These are phyloP conservation scores for Dasypus novemcinctus DNA, from an alignment of 2,113 vertebrate species.

Conservation along the genomic window DNA sequence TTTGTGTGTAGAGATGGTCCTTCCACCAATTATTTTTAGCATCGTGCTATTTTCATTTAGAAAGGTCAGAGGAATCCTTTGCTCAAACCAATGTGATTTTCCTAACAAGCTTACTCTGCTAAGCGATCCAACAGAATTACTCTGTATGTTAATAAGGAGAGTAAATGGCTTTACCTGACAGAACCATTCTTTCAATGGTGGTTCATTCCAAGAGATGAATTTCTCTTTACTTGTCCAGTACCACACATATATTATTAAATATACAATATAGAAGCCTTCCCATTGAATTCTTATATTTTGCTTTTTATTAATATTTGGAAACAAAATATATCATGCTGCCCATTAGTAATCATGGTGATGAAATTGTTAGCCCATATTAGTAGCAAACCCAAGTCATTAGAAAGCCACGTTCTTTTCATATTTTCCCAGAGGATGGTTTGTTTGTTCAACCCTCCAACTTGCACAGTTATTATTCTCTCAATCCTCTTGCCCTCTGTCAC, in stretches of 20 bases:
- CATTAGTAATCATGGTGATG: background rate
- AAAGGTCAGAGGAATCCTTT: slow-evolving; percentile 81
- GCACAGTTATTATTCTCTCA: background rate
- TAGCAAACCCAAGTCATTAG: slow-evolving; percentile 20
- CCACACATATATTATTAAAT: slow-evolving; percentile 4
- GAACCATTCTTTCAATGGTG: slow-evolving; percentile 34
- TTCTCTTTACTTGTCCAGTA: background rate
- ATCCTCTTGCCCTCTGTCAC: background rate
- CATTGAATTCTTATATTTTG: background rate
- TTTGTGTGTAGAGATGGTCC: slow-evolving; percentile 31
- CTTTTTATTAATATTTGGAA: slow-evolving; percentile 38
- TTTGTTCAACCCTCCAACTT: background rate
- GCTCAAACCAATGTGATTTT: slow-evolving; percentile 76
- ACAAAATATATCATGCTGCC: background rate
- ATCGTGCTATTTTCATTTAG: slow-evolving; percentile 72
- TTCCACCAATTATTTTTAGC: slow-evolving; percentile 60
- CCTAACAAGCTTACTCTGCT: slow-evolving; percentile 72
- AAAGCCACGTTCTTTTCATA: background rate
- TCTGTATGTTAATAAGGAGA: slow-evolving; percentile 55
- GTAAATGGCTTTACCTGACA: slow-evolving; percentile 41
- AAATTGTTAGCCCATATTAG: background rate
- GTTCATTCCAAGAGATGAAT: slow-evolving; percentile 48
- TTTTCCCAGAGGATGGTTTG: background rate
- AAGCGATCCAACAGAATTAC: slow-evolving; percentile 63
- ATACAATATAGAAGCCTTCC: background rate